phyloP scores from a whole-genome alignment of 1,140 invertebrate species.

The Lanistes nyassanus region DNA sequence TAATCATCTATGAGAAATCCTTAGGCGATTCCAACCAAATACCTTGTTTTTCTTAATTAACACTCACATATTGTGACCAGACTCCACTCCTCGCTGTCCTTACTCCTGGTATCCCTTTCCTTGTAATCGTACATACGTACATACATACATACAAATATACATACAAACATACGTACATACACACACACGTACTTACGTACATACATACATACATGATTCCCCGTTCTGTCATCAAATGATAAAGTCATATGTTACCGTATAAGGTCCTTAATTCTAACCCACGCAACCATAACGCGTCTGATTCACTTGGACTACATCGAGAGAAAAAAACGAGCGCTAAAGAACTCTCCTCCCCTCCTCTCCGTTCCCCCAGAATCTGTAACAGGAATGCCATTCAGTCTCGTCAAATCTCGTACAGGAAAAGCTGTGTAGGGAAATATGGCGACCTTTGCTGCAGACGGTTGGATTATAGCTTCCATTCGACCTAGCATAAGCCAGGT shows the following conservation, averaged over 20 bases:
- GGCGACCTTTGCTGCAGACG: no score
- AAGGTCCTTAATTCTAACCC: not conserved
- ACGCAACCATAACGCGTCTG: not conserved
- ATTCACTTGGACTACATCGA: not conserved
- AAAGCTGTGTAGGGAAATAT: no score
- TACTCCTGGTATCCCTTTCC: no score
- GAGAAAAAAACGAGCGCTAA: not conserved
- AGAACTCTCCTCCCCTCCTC: not conserved
- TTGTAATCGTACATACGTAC: no score
- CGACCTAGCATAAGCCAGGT: not conserved
- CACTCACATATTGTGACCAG: no score
- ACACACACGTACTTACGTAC: no score
- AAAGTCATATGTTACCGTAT: not conserved
- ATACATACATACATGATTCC: not conserved
- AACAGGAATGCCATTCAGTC: not conserved
- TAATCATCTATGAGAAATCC: no score
- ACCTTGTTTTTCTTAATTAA: no score
- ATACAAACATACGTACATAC: constrained; percentile 5
- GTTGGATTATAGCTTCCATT: no score
- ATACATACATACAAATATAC: constrained; percentile 12
- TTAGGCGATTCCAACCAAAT: no score
- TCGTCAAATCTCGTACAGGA: no score
- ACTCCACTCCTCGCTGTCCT: no score
- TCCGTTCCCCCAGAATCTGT: not conserved
- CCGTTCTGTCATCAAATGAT: not conserved